These are phyloP conservation scores for Nasonovia ribisnigri DNA, from an alignment of 2,888 invertebrate species.

Conservation along the genomic window DNA sequence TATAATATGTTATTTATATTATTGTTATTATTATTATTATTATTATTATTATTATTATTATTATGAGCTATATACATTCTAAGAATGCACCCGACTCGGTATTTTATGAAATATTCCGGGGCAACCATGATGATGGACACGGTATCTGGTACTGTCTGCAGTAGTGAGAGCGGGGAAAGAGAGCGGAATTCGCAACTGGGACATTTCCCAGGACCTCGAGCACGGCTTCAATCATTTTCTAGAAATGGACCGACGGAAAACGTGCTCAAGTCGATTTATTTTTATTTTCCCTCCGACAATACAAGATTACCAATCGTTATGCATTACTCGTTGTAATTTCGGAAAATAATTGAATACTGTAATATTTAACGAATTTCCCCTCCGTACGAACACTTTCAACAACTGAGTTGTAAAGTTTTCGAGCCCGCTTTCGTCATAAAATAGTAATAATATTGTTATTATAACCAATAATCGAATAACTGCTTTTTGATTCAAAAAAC, in stretches of 20 bases:
- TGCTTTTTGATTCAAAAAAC: not conserved
- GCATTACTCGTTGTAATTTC: conserved; percentile 18
- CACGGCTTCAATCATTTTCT: not conserved
- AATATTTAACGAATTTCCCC: not conserved
- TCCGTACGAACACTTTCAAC: not conserved
- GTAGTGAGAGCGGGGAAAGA: not conserved
- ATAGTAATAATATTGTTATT: not conserved
- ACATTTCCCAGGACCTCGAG: not conserved
- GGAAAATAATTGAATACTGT: not conserved
- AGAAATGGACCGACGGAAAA: not conserved
- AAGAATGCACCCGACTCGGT: not conserved
- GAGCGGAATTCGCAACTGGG: not conserved
- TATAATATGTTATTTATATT: too few relatives aligned
- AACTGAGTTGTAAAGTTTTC: not conserved
- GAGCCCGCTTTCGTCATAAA: not conserved
- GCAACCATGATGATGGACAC: not conserved
- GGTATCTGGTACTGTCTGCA: not conserved
- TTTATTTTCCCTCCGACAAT: not conserved
- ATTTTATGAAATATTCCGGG: not conserved
- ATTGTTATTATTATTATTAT: too few relatives aligned
- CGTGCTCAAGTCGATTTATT: conserved; percentile 28
- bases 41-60: too few relatives aligned
- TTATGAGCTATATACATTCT: not conserved
- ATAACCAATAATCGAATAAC: not conserved
- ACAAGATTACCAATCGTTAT: conserved; percentile 14